These are phyloP conservation scores for Salmo trutta DNA, from an alignment of 2,797 vertebrate species.

Conservation along the genomic window DNA sequence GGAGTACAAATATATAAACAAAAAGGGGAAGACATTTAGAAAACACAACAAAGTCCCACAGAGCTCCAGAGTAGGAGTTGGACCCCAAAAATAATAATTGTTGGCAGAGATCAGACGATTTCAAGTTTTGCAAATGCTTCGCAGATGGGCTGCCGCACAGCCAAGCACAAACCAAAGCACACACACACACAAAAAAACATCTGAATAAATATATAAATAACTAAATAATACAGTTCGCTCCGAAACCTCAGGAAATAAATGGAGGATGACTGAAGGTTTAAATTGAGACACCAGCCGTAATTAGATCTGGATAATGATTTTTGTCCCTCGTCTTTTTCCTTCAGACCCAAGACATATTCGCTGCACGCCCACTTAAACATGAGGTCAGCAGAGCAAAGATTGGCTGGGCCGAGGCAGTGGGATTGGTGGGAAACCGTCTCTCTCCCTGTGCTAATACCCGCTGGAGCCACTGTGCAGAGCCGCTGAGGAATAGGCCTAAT, in stretches of 20 bases:
- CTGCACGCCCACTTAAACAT: slow-evolving; percentile 64
- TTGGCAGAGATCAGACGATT: slow-evolving; percentile 1
- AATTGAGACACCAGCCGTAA: slow-evolving; percentile 48
- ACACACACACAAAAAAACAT: slow-evolving; percentile 3
- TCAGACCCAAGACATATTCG: slow-evolving; percentile 56
- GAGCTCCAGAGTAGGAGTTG: slow-evolving; percentile 27
- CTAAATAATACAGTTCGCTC: slow-evolving; percentile 36
- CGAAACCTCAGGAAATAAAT: slow-evolving; percentile 42
- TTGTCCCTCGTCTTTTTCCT: slow-evolving; percentile 43
- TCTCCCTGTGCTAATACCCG: slow-evolving; percentile 52
- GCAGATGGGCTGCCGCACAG: slow-evolving; percentile 37
- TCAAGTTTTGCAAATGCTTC: slow-evolving; percentile 9
- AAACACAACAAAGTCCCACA: slow-evolving; percentile 25
- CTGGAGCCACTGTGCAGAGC: slow-evolving; percentile 56
- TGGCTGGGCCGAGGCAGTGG: slow-evolving; percentile 47
- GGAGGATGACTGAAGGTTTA: slow-evolving; percentile 37
- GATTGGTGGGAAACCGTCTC: slow-evolving; percentile 54
- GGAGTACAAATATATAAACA: slow-evolving; percentile 42
- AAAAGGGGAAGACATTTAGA: slow-evolving; percentile 35
- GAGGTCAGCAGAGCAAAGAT: slow-evolving; percentile 57
- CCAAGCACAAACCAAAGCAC: slow-evolving; percentile 17
- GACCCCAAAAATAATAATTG: slow-evolving; percentile 20
- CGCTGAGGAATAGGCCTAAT: slow-evolving; percentile 45
- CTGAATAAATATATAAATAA: slow-evolving; percentile 29
- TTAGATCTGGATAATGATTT: slow-evolving; percentile 51